A percentile compares a stretch with the other conserved stretches of the same genome.
Evolutionary conservation across 2,888 invertebrate species (phyloP).

Genomic region (Sphaeridia pumilis): DNA sequence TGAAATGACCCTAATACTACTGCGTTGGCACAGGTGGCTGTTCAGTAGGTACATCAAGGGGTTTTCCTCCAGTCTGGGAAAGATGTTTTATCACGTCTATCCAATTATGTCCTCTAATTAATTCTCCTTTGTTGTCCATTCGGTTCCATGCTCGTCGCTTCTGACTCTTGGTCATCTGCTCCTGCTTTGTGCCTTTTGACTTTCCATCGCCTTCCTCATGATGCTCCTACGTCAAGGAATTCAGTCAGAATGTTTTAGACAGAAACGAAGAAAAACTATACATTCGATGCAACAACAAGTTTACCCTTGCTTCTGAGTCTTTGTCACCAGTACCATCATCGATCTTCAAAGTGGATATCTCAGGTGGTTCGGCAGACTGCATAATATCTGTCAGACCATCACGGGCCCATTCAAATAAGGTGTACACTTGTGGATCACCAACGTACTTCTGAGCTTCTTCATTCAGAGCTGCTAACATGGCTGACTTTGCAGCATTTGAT

Average conservation of each 20-base stretch:
- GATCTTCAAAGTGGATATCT: conserved; percentile 7
- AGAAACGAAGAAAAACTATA: too few species aligned
- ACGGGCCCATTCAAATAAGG: conserved; percentile 82
- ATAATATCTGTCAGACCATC: conserved; percentile 64
- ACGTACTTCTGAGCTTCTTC: conserved; percentile 68
- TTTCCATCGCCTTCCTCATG: too few species aligned
- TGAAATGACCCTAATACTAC: too few species aligned
- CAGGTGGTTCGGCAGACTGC: conserved; percentile 39
- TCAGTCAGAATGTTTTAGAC: too few species aligned
- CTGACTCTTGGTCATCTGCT: conserved; percentile 81
- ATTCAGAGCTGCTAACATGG: conserved; percentile 50
- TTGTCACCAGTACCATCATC: conserved; percentile 11
- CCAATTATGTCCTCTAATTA: conserved; percentile 86
- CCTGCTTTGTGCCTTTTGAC: conserved; percentile 18
- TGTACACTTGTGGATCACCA: conserved; percentile 89
- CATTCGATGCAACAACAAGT: not conserved
- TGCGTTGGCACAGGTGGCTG: too few species aligned
- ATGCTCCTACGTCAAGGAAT: not conserved
- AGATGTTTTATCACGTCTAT: conserved; percentile 92
- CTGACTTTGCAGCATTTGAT: conserved; percentile 55
- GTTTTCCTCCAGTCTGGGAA: conserved; percentile 53
- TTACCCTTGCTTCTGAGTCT: not conserved
- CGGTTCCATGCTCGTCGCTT: conserved; percentile 79
- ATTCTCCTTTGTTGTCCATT: conserved; percentile 69
- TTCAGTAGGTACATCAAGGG: too few species aligned